These are phyloP conservation scores for Paramuricea clavata DNA, from an alignment of 92 coral and sea anemone species.

Conservation along the genomic window DNA sequence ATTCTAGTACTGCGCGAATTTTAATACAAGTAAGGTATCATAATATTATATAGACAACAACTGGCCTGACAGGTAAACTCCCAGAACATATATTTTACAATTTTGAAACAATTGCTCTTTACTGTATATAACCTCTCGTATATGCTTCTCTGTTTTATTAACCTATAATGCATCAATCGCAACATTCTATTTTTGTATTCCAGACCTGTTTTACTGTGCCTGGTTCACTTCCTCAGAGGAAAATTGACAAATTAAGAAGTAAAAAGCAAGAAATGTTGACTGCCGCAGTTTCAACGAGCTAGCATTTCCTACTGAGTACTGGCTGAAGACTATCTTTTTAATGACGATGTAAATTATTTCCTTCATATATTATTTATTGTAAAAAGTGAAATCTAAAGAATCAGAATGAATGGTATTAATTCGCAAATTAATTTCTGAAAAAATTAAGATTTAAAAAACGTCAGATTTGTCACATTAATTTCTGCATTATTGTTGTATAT, in stretches of 20 bases:
- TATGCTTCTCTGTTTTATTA: no score
- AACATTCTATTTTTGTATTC: background rate
- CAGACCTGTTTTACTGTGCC: conserved; percentile 90
- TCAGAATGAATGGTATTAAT: background rate
- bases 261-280: conserved; percentile 72
- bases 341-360: conserved; percentile 3
- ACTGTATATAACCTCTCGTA: no score
- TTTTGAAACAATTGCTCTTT: no score
- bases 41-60: no score
- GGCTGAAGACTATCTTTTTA: background rate
- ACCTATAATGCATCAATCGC: no score
- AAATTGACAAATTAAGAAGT: conserved; percentile 76
- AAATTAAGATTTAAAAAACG: background rate
- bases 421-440: background rate
- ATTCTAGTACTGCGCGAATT: no score
- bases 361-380: conserved; percentile 12
- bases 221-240: conserved; percentile 87
- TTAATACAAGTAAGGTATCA: no score
- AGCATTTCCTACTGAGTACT: background rate
- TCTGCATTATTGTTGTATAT: no score
- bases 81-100: no score
- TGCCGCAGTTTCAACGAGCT: background rate
- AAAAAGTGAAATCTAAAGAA: background rate
- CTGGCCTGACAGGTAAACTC: no score
- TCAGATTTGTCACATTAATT: background rate